Percentiles rank a stretch among this genome's conserved stretches.
phyloP scores from a whole-genome alignment of 2,113 vertebrate species.

The Cyphomyrus discorhynchus region DNA sequence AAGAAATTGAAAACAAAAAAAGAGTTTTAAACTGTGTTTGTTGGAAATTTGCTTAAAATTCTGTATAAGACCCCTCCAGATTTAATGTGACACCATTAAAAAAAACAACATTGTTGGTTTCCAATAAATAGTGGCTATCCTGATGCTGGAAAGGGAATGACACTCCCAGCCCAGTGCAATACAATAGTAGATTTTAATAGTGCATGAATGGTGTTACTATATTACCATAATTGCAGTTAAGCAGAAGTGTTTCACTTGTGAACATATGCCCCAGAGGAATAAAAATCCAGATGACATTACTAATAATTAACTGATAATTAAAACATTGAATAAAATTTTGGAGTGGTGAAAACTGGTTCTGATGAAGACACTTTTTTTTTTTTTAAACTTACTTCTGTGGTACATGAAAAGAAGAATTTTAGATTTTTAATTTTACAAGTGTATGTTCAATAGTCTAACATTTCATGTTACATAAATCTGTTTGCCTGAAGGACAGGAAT shows the following conservation, averaged over 20 bases:
- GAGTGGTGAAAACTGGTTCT: background rate
- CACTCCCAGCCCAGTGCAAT: background rate
- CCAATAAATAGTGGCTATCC: background rate
- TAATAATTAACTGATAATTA: background rate
- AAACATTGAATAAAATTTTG: background rate
- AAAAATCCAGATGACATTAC: background rate
- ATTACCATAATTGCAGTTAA: background rate
- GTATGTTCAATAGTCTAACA: background rate
- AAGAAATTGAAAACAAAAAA: background rate
- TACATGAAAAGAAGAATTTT: background rate
- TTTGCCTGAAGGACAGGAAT: background rate
- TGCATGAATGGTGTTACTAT: background rate
- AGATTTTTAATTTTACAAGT: background rate
- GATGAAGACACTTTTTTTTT: background rate
- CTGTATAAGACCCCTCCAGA: background rate
- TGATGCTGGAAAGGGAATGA: background rate
- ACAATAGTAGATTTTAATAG: background rate
- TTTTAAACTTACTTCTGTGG: background rate
- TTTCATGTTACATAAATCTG: background rate
- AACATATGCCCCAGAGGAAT: background rate
- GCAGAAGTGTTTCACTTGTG: background rate
- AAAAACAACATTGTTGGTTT: background rate
- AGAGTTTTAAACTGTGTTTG: background rate
- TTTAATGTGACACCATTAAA: background rate
- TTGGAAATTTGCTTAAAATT: background rate